Evolutionary conservation across 1,140 invertebrate genomes (phyloP).

Genomic region (Rhynchophorus ferrugineus): DNA sequence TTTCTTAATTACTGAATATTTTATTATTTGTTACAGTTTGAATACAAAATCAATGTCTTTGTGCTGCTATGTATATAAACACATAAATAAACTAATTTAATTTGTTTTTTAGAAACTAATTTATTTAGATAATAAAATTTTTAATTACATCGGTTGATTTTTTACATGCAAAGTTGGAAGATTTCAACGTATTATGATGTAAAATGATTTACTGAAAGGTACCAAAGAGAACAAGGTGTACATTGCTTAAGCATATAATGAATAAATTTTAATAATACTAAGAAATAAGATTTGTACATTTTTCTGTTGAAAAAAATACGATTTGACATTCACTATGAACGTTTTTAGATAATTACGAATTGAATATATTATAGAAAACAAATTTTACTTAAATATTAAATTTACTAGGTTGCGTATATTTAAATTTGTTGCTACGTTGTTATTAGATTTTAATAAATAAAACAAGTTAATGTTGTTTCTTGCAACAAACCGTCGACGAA

Average conservation of each 20-base stretch:
- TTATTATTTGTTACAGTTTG: too few relatives aligned
- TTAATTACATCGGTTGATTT: too few relatives aligned
- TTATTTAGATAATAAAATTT: too few relatives aligned
- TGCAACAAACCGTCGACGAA: neutral
- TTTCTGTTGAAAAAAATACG: neutral
- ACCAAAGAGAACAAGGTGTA: neutral
- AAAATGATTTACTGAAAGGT: neutral
- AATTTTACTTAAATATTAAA: slow-evolving; percentile 3
- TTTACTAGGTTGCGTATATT: neutral
- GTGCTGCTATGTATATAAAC: too few relatives aligned
- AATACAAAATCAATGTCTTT: too few relatives aligned
- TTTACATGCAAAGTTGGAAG: too few relatives aligned
- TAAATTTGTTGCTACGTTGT: slow-evolving; percentile 4
- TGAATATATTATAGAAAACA: slow-evolving; percentile 1
- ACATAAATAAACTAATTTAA: too few relatives aligned
- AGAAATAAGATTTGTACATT: slow-evolving; percentile 1
- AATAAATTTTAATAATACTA: neutral
- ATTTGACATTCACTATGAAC: neutral
- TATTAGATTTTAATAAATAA: neutral
- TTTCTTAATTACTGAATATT: too few relatives aligned
- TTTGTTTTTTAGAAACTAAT: too few relatives aligned
- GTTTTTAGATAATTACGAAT: neutral
- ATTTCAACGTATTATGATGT: too few relatives aligned
- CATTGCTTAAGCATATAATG: neutral
- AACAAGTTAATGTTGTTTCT: neutral